Evolutionary conservation across 1,140 invertebrate genomes (phyloP), one percentile per base, ranked within the genome.

Genomic region (Camponotus pennsylvanicus): DNA sequence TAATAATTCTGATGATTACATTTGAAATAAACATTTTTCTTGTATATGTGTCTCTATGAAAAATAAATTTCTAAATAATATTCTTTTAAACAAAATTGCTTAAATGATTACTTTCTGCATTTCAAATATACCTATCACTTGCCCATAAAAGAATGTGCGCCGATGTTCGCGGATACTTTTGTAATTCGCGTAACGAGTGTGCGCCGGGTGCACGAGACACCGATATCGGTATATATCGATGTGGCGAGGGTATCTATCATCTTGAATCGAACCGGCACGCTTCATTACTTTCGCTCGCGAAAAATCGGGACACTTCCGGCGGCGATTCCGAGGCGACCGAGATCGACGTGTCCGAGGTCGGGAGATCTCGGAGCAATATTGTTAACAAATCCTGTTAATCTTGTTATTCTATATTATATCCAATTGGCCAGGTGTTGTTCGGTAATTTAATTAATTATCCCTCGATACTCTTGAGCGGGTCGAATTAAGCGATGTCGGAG

Each of bases 131-230:
- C 49, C 3, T 6, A 52, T 52, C 15, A 52, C 18, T 52, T 7
- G 57, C 55, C 59, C 55, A 34, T 63, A 73, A 86, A 76, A 45
- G 82, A 76, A 76, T 55, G 63, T 52, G 71, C 66, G 34, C 32
- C 79, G 32, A 83, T 73, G 76, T 89, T 89, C 75, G 21, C 82
- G n/a, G 64, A 59, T 57, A 61, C 52, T 61, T 88, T 88, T 88
- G 49, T 13, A 49, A 18, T 6, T 32, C 15, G 37, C 11, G 73
- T 85, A 75, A 77, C 73, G 71, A 77, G 34, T 8, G 32, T 70
- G 40, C 18, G 66, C 52, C 27, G 55, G 45, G 49, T 71, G 67
- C 69, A n/a, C 55, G 59, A 67, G 70, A 88, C 87, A 70, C 78
- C 75, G 76, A n/a, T 55, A 57, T 34, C 59, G n/a, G 49, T 15